Base-by-base conservation (phyloP, 2,888 invertebrate genomes). In the Micoletzkya japonica region DNA sequence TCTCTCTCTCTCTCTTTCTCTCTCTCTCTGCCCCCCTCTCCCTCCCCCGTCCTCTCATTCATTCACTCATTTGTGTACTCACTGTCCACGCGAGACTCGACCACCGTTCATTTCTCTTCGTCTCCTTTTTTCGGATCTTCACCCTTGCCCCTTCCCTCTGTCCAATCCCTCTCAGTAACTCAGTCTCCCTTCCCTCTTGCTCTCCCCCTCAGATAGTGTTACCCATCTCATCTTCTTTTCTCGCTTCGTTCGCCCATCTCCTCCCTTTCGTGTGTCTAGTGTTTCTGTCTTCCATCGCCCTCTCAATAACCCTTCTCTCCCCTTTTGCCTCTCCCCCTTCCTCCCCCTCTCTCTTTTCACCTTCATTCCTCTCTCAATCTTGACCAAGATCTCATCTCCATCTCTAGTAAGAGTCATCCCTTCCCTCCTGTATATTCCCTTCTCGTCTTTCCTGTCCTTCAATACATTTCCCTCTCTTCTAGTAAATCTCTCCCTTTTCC, bases 321-420 rank as follows among this genome's bases (percentile, higher is more conserved):
- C 20, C 49, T 44, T 17, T 44, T 44, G n/a, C 20, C 20, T 20
- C n/a, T 56, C 39, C 36, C 59, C 14, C 36, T n/a, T 37, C 10
- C 7, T 59, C 59, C 36, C 59, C 37, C 36, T 34, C 36, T 59
- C 59, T 28, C 59, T 34, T 32, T 30, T 17, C 28, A 17, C 57
- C 30, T 32, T 26, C 57, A 30, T 44, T 44, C 44, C 20, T 44
- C 44, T 14, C 20, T 20, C 44, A 44, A 44, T 44, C 44, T 44
- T 20, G 44, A 44, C 20, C 44, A 20, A 44, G 44, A 44, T 44
- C 44, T 44, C 20, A n/a, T n/a, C n/a, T n/a, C n/a, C n/a, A n/a
- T n/a, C n/a, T n/a, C n/a, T n/a, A n/a, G n/a, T n/a, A n/a, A n/a
- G n/a, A n/a, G n/a, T n/a, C n/a, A n/a, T n/a, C n/a, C n/a, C n/a